Conservation (phyloP, 2,113 vertebrate genomes). For the cat (Felis catus) region F.catus_Fca126_mat1.0 CM031412.1:123710001-123710500, state of each 20-base stretch:
- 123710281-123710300: not conserved
- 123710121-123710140: not conserved
- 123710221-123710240: not conserved
- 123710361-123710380: conserved; percentile 14
- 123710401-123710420: not conserved
- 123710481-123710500: not conserved
- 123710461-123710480: not conserved
- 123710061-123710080: not conserved
- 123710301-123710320: conserved; percentile 15
- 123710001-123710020: conserved; percentile 9
- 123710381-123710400: conserved; percentile 44
- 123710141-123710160: not conserved
- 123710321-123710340: conserved; percentile 14
- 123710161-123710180: not conserved
- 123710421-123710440: not conserved
- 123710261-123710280: not conserved
- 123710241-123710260: not conserved
- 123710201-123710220: not conserved
- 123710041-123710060: not conserved
- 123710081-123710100: not conserved
- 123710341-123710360: conserved; percentile 15
- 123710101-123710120: not conserved
- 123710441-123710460: not conserved
- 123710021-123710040: not conserved
- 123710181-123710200: not conserved